phyloP scores from a whole-genome alignment of 2,113 vertebrate genomes.

The Ciconia boyciana region DNA sequence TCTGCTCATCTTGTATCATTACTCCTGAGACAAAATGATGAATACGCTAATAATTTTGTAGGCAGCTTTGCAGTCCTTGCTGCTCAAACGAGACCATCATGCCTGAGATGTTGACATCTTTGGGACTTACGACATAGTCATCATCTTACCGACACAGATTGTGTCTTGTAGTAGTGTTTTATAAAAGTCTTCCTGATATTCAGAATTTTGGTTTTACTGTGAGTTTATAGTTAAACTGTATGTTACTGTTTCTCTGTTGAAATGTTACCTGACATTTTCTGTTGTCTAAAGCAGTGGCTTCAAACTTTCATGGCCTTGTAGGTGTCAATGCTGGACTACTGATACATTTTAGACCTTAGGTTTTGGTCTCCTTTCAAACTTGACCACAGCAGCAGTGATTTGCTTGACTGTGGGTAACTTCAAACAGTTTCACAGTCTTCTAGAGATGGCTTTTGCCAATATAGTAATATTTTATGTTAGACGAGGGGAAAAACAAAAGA shows the following conservation, averaged over 20 bases:
- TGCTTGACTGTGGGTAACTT: background rate
- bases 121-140: accelerated
- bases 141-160: background rate
- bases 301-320: background rate
- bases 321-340: background rate
- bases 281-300: background rate
- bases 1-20: slow-evolving; percentile 47
- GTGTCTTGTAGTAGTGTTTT: background rate
- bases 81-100: background rate
- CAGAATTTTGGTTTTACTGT: background rate
- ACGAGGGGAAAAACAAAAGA: background rate
- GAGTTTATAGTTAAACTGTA: background rate
- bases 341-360: background rate
- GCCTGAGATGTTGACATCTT: background rate
- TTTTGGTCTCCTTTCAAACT: background rate
- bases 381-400: background rate
- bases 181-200: background rate
- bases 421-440: background rate
- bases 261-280: background rate
- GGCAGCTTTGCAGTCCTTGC: background rate
- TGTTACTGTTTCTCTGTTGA: background rate
- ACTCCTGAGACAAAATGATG: slow-evolving; percentile 38
- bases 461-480: background rate
- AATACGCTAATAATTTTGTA: background rate
- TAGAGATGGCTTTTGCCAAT: background rate